Evolutionary conservation across 2,797 vertebrate genomes (phyloP), one percentile per base, ranked within the genome.

Genomic region (Tapera naevia): DNA sequence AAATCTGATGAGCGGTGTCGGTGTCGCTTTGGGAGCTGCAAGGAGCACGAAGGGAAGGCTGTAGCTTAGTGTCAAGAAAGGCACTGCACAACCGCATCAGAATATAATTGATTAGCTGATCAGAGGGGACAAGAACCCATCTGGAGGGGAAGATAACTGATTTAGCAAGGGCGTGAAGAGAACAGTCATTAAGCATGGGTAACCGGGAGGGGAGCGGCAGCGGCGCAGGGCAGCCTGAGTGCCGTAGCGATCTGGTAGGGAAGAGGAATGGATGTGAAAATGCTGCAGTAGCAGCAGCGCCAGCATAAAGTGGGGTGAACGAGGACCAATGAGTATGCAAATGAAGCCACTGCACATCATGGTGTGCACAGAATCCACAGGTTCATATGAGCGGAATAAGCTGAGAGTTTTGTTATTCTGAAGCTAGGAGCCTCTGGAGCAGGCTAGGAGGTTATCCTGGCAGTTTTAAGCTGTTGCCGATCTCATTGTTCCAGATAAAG

Each of bases 41-140:
- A 46, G 0, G 30, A 94, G 35, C 1, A 3, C 0, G 0, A 79
- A 56, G 35, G 46, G 62, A 88, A 81, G 56, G 78, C 0, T 0
- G 46, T 2, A 70, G 54, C 57, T 81, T 9, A 33, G n/a, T 0
- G 2, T 66, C 56, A 64, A 32, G 91, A 79, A 53, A n/a, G 46
- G 28, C 41, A 23, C n/a, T 5, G 43, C 84, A 62, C 48, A 91
- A 37, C 15, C 4, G 1, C 2, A 2, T 23, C 60, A n/a, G 66
- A 18, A 50, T 17, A 4, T 11, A 84, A 90, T 2, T 62, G 51
- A 95, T 70, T 21, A 75, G 62, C 64, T 87, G 90, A 67, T 87
- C 78, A 73, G 94, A 90, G 33, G n/a, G 90, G 78, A 94, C 64
- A 50, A 14, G 8, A 84, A 67, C 48, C 75, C 53, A 37, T 73